Conservation (phyloP, 2,113 vertebrate species). For the Rhabdornis inornatus region DNA sequence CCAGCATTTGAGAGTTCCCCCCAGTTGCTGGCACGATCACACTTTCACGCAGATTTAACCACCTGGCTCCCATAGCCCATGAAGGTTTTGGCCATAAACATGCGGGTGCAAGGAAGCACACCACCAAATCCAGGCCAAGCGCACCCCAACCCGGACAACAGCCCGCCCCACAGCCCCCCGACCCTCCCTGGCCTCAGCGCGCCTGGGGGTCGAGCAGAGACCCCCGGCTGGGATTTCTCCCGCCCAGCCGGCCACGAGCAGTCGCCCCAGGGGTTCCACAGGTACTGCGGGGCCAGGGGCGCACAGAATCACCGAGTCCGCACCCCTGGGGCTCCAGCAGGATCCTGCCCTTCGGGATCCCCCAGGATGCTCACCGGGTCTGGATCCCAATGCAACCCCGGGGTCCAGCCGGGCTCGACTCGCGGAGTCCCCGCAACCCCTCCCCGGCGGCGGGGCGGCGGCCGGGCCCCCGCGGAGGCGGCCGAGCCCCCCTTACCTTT, state of each 20-base stretch:
- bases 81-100: background rate
- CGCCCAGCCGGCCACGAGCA: background rate
- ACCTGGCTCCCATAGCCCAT: background rate
- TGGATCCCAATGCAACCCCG: background rate
- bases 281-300: background rate
- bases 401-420: background rate
- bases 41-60: background rate
- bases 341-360: background rate
- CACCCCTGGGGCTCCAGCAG: background rate
- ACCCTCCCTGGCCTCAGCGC: background rate
- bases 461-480: background rate
- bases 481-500: conserved; percentile 80
- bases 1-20: background rate
- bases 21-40: fast-evolving
- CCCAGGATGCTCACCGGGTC: background rate
- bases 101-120: fast-evolving
- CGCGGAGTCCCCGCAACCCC: background rate
- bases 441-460: background rate
- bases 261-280: background rate
- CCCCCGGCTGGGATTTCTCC: background rate
- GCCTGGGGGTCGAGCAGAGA: background rate
- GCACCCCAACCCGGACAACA: background rate
- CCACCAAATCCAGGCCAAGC: background rate
- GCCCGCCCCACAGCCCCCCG: too few species aligned
- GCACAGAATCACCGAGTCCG: background rate